These are phyloP conservation scores for Neodiprion pinetum DNA, from an alignment of 1,140 invertebrate species.

Conservation along the genomic window DNA sequence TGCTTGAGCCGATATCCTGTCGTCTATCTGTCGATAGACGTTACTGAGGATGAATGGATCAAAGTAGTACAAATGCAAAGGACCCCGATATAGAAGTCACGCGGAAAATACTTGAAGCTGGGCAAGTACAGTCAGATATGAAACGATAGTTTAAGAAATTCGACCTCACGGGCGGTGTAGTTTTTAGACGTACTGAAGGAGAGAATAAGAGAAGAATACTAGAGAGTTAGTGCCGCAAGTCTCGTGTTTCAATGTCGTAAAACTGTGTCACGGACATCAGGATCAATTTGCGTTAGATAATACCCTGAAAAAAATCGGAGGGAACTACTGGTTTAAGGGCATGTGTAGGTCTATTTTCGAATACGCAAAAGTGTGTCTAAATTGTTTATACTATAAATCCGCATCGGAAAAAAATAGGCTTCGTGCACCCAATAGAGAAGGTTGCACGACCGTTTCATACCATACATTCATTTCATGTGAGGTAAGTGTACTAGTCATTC, in stretches of 20 bases:
- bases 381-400: constrained; percentile 21
- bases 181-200: constrained; percentile 34
- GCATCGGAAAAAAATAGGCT: constrained; percentile 3
- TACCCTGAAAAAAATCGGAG: constrained; percentile 16
- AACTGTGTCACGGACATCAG: constrained; percentile 43
- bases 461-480: constrained; percentile 43
- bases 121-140: background rate
- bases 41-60: constrained; percentile 12
- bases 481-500: too few relatives aligned
- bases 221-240: too few relatives aligned
- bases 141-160: constrained; percentile 22
- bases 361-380: constrained; percentile 21
- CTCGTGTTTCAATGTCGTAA: constrained; percentile 11
- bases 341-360: constrained; percentile 15
- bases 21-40: constrained; percentile 9
- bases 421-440: background rate
- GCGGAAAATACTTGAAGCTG: constrained; percentile 13
- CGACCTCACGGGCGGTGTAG: constrained; percentile 24
- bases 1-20: constrained; percentile 40
- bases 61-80: background rate
- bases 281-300: constrained; percentile 18
- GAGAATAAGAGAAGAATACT: constrained; percentile 23
- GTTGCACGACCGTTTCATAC: background rate
- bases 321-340: constrained; percentile 17
- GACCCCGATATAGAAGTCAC: constrained; percentile 9